Conservation (phyloP, 2,888 invertebrate genomes). For the Apamea monoglypha region DNA sequence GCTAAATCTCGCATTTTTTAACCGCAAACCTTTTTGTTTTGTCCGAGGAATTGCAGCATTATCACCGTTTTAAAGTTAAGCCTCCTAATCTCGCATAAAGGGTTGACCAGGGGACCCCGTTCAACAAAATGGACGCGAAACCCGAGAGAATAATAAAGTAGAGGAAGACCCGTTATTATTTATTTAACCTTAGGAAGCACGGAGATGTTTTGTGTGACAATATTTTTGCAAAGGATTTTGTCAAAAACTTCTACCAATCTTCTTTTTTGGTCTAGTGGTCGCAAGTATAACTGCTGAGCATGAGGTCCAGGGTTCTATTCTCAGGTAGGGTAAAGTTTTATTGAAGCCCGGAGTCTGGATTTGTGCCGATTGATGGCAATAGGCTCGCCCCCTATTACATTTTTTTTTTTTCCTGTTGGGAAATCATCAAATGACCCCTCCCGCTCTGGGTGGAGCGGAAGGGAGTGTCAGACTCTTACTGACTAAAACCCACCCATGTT, state of each 20-base stretch:
- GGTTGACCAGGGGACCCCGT: conserved; percentile 55
- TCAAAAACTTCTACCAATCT: background rate
- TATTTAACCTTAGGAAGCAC: conserved; percentile 37
- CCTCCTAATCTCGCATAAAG: conserved; percentile 50
- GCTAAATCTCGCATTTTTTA: background rate
- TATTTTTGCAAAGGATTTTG: conserved; percentile 27
- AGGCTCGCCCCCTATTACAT: no score
- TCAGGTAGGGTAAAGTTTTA: no score
- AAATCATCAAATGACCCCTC: no score
- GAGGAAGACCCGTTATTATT: conserved; percentile 47
- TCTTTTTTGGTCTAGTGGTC: no score
- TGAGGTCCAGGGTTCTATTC: no score
- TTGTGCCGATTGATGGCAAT: no score
- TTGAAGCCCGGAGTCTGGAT: no score
- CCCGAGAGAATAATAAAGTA: conserved; percentile 56
- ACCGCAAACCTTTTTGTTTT: conserved; percentile 24
- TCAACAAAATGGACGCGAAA: conserved; percentile 36
- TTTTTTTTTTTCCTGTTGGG: no score
- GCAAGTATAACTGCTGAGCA: no score
- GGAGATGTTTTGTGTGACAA: conserved; percentile 18
- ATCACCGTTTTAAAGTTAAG: conserved; percentile 59
- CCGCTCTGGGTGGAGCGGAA: no score
- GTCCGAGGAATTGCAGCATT: conserved; percentile 35
- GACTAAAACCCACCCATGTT: no score
- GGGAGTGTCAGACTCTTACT: no score